Percentiles rank a stretch among this genome's conserved stretches.
These are phyloP conservation scores for Clinocottus analis DNA, from an alignment of 2,113 vertebrate genomes.

Conservation along the genomic window DNA sequence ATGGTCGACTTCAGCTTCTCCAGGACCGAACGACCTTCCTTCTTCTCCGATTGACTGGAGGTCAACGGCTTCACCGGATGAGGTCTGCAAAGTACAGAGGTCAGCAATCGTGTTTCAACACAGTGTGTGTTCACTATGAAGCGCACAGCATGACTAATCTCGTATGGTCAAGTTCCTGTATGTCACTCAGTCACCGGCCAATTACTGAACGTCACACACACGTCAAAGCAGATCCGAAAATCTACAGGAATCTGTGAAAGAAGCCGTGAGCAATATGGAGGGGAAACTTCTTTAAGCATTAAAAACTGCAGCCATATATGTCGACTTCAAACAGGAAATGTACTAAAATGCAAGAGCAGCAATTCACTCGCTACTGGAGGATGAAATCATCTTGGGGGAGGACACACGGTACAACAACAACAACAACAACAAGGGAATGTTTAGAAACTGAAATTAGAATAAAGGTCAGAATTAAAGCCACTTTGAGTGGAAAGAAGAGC, in stretches of 20 bases:
- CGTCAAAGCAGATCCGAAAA: background rate
- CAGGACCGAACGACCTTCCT: conserved; percentile 84
- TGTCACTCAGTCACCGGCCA: background rate
- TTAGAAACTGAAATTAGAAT: conserved; percentile 3
- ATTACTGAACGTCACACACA: background rate
- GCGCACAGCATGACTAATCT: background rate
- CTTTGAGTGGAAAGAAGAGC: background rate
- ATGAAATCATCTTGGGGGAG: background rate
- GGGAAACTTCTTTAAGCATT: background rate
- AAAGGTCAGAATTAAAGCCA: background rate
- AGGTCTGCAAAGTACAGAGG: conserved; percentile 81
- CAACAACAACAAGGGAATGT: conserved; percentile 2
- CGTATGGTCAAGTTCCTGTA: background rate
- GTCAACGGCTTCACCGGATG: conserved; percentile 95
- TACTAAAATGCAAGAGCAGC: background rate
- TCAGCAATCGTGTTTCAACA: conserved; percentile 54
- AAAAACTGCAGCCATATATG: background rate
- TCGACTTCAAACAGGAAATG: conserved; percentile 9
- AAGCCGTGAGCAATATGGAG: background rate
- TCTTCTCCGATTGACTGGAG: conserved; percentile 82
- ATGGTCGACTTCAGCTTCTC: conserved; percentile 90
- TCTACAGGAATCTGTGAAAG: background rate
- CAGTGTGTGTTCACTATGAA: background rate
- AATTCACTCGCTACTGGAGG: background rate
- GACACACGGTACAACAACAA: background rate